These are phyloP conservation scores for Cyclophora albipunctata DNA, from an alignment of 2,888 invertebrate genomes.

Conservation along the genomic window DNA sequence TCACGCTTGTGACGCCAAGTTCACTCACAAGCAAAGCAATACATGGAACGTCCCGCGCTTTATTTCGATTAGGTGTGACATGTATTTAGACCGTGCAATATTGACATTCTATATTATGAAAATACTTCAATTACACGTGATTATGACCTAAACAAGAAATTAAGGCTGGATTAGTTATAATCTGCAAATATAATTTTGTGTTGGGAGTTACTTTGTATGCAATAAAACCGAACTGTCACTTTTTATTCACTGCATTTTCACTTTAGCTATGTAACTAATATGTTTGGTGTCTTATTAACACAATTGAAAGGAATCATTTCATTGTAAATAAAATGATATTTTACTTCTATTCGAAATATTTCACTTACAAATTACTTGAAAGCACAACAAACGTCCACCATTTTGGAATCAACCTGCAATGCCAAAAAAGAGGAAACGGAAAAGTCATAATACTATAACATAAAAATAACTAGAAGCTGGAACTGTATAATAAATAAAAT, in stretches of 20 bases:
- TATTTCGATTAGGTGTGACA: constrained; percentile 27
- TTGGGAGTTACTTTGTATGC: constrained; percentile 10
- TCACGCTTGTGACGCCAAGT: constrained; percentile 49
- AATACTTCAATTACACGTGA: too few species aligned
- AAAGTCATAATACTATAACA: neutral
- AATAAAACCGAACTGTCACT: constrained; percentile 3
- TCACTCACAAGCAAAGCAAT: constrained; percentile 29
- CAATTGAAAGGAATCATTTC: neutral
- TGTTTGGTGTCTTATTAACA: too few species aligned
- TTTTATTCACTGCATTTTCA: neutral
- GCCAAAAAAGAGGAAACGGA: constrained; percentile 42
- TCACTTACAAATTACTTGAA: constrained; percentile 49
- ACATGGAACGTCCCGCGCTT: constrained; percentile 56
- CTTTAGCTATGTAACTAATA: neutral
- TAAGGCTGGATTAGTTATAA: too few species aligned
- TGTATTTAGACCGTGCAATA: too few species aligned
- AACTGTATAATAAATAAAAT: too few species aligned
- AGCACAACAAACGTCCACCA: constrained; percentile 76
- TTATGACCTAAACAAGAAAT: too few species aligned
- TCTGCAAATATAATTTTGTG: too few species aligned
- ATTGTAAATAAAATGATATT: neutral
- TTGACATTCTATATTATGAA: too few species aligned
- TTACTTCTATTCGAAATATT: constrained; percentile 5
- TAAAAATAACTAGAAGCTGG: too few species aligned
- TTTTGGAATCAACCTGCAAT: constrained; percentile 65